A percentile compares a stretch with the other conserved stretches of the same genome.
These are phyloP conservation scores for Flexamia atlantica DNA, from an alignment of 2,888 invertebrate species.

Conservation along the genomic window DNA sequence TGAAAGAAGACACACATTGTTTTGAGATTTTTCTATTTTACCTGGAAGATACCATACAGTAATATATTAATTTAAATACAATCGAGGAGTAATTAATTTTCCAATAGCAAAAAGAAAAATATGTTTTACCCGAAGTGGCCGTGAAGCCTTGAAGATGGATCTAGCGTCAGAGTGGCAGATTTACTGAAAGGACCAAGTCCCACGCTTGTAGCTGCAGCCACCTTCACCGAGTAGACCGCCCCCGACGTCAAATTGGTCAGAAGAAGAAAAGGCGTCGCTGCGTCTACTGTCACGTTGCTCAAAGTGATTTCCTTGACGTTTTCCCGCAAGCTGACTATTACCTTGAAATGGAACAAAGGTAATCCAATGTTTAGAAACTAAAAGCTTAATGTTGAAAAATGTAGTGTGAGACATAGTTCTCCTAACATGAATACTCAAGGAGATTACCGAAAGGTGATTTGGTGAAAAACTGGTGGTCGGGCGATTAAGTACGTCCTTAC, in stretches of 20 bases:
- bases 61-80: too few species aligned
- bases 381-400: too few species aligned
- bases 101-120: too few species aligned
- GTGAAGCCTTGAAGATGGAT: conserved; percentile 78
- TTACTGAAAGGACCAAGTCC: conserved; percentile 90
- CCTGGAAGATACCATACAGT: too few species aligned
- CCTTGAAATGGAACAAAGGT: conserved; percentile 60
- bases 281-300: conserved; percentile 84
- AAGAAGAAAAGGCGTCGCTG: conserved; percentile 84
- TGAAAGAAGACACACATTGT: conserved; percentile 2
- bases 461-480: too few species aligned
- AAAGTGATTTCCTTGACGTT: conserved; percentile 73
- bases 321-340: conserved; percentile 65
- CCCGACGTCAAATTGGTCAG: conserved; percentile 90
- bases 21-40: too few species aligned
- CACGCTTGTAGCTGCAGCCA: conserved; percentile 89
- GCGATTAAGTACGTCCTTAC: too few species aligned
- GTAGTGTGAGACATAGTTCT: too few species aligned
- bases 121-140: not conserved
- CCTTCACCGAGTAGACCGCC: conserved; percentile 89
- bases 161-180: conserved; percentile 82
- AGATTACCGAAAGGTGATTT: too few species aligned
- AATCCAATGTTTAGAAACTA: too few species aligned
- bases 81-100: too few species aligned
- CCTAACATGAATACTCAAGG: too few species aligned